Percentiles rank a stretch among this genome's conserved stretches.
phyloP scores from a whole-genome alignment of 2,797 vertebrate genomes.

The Petrocephalus sullivani region DNA sequence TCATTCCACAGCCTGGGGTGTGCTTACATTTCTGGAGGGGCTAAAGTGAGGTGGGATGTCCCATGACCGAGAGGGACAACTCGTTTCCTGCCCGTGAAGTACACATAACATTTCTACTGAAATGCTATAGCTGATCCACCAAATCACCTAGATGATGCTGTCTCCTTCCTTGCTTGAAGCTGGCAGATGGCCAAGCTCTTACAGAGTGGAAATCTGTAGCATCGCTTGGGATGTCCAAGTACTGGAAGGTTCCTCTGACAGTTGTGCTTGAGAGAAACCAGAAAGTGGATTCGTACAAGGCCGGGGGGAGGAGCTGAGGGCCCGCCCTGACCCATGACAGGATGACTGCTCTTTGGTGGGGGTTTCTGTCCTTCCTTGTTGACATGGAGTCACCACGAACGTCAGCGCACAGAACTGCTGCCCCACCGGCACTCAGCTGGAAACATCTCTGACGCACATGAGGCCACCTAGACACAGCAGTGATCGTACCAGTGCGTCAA shows the following conservation, averaged over 20 bases:
- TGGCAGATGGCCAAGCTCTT: background rate
- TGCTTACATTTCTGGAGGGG: conserved; percentile 60
- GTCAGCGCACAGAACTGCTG: background rate
- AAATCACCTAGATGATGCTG: background rate
- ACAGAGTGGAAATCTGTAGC: background rate
- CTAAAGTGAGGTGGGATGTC: conserved; percentile 46
- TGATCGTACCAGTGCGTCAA: conserved; percentile 22
- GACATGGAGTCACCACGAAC: conserved; percentile 10
- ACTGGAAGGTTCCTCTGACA: background rate
- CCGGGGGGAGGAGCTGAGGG: background rate
- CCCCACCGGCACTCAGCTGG: background rate
- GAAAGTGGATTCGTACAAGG: background rate
- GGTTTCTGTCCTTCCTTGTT: background rate
- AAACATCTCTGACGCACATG: background rate
- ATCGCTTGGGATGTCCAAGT: background rate
- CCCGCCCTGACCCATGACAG: background rate
- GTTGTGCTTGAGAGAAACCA: background rate
- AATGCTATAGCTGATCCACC: background rate
- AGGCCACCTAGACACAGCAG: conserved; percentile 16
- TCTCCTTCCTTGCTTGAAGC: background rate
- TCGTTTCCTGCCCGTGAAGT: conserved; percentile 28
- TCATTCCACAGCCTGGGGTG: conserved; percentile 40
- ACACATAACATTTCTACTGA: background rate
- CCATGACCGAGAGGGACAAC: conserved; percentile 23
- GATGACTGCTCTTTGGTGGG: background rate